Base-by-base conservation (phyloP, 2,888 invertebrate genomes). In the Xylota sylvarum region DNA sequence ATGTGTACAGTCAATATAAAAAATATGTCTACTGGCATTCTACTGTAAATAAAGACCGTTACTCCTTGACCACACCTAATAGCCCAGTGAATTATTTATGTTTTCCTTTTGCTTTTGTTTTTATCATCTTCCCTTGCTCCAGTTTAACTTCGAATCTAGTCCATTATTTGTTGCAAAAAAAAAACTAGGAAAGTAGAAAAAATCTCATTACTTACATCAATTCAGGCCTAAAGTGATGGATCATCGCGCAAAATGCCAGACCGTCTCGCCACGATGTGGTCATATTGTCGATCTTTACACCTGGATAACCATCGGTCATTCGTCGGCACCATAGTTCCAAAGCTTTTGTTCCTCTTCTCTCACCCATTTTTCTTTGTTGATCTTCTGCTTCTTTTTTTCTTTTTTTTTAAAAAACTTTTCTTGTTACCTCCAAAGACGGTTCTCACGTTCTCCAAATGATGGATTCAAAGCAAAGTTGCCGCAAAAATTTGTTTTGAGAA, bases 241-340 rank as follows among this genome's bases (percentile, higher is more conserved):
- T 98, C 92, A 98, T 95, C 88, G 98, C 98, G 94, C 98, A 98
- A 93, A 98, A 98, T 79, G 97, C 98, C 88, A 98, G 95, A 77
- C 98, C 98, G 94, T 98, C 96, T 91, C 97, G 95, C 98, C 98
- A 98, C 9, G 98, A 97, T 88, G 97, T 97, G 88, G 98, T 98
- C 98, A 98, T 98, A 93, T 98, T 98, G 89, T 96, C 96, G 89
- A 98, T 95, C 91, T 96, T 96, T 88, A 98, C 98, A 90, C 97
- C 96, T 37, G 96, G 95, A 93, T 98, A 98, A 89, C 98, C 98
- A 89, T 96, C 96, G 56, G 97, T 96, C 93, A 97, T 95, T 88
- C 96, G 95, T 90, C 96, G 95, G 93, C 98, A 98, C 98, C 98
- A 98, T 89, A 96, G 93, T 93, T 98, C 98, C 91, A 98, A 93